phyloP scores from a whole-genome alignment of 2,888 invertebrate genomes.

The Vesta saturnalis region DNA sequence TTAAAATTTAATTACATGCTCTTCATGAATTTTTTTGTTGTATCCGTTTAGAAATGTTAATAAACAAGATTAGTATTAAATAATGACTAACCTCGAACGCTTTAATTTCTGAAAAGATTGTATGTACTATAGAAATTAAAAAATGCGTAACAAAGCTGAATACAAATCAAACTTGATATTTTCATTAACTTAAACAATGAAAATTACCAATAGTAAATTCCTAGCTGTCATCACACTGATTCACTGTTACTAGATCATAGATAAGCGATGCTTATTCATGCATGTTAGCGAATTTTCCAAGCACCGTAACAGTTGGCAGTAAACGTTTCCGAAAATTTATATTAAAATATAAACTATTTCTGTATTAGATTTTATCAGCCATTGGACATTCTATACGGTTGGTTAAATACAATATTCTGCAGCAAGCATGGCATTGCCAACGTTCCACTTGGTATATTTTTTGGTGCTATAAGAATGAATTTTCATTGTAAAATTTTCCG shows the following conservation, averaged over 20 bases:
- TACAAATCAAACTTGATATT: background rate
- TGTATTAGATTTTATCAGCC: background rate
- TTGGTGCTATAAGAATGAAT: too few species aligned
- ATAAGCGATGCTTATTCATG: conserved; percentile 7
- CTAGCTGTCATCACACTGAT: conserved; percentile 6
- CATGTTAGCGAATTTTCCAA: conserved; percentile 2
- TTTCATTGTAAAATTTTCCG: too few species aligned
- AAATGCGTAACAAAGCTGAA: background rate
- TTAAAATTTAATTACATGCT: background rate
- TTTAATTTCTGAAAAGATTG: too few species aligned
- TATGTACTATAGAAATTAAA: too few species aligned
- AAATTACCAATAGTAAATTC: conserved; percentile 3
- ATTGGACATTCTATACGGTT: too few species aligned
- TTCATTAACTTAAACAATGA: background rate
- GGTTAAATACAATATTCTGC: too few species aligned
- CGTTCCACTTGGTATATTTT: too few species aligned
- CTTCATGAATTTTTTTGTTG: background rate
- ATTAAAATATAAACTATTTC: background rate
- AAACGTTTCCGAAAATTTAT: background rate
- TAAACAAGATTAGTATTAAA: too few species aligned
- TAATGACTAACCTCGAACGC: too few species aligned
- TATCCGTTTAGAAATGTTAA: too few species aligned
- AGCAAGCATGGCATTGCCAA: too few species aligned
- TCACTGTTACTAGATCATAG: background rate
- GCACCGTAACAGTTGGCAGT: background rate